Evolutionary conservation across 2,113 vertebrate genomes (phyloP), one percentile per base, ranked within the genome.

Genomic region (Stegostoma tigrinum): DNA sequence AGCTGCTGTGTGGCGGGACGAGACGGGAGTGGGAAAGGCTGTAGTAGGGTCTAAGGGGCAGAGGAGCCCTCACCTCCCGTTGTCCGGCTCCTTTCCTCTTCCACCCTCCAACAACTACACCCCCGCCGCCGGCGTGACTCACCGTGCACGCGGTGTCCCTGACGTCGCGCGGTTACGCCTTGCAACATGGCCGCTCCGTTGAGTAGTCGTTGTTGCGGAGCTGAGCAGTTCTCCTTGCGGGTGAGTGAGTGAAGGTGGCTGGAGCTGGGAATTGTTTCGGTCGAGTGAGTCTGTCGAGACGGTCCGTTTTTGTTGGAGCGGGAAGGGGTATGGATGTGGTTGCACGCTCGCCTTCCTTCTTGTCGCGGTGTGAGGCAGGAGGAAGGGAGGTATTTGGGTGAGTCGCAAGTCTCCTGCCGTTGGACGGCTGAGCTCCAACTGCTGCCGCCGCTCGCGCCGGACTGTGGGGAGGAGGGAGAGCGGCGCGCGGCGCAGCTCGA

Each of bases 141-240:
- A 93, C 61, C n/a, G 34, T 93, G 89, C 61, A 93, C 89, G 89
- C 61, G 61, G 38, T 93, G 61, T 5, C 66, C 34, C 61, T 66
- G 89, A 93, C 89, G 89, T 93, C n/a, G 89, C n/a, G 89, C 61
- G 48, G 89, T 93, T 93, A 93, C 89, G 89, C 89, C 67, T 6
- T 93, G 89, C 61, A 93, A 93, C 55, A 93, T 93, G 89, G 89
- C 89, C 61, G 61, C n/a, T 66, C 21, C 61, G 61, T 93, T 38
- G 61, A 93, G 89, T 38, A 12, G 61, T 67, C 15, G 61, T 17
- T 66, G n/a, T 34, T 66, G 61, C 61, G 89, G 89, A 93, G 61
- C 61, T 2, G n/a, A 93, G 61, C 34, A n/a, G 1, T 21, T 93
- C 30, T 38, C 61, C 23, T 2, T 66, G 89, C 34, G n/a, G 89